phyloP scores from a whole-genome alignment of 2,888 invertebrate species.

The Conistra vaccinii region DNA sequence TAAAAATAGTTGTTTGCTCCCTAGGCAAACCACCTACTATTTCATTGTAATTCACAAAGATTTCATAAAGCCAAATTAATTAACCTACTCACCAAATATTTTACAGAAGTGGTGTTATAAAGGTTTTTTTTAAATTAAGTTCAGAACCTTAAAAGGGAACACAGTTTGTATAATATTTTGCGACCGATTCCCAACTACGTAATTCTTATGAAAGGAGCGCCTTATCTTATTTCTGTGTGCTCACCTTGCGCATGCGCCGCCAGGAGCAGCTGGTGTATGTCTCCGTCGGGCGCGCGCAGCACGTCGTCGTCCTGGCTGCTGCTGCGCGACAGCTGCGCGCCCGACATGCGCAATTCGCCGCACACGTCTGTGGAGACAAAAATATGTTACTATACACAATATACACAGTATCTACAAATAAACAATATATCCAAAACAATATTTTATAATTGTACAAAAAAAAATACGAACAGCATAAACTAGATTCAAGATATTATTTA shows the following conservation, averaged over 20 bases:
- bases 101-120: too few relatives aligned
- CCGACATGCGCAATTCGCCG: slow-evolving; percentile 65
- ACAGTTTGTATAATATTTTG: too few relatives aligned
- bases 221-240: not conserved
- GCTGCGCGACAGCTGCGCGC: slow-evolving; percentile 58
- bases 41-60: too few relatives aligned
- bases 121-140: too few relatives aligned
- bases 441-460: not conserved
- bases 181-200: too few relatives aligned
- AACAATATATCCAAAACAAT: not conserved
- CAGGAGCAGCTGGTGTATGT: slow-evolving; percentile 82
- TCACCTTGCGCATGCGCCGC: slow-evolving; percentile 85
- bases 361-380: slow-evolving; percentile 67
- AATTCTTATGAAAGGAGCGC: too few relatives aligned
- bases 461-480: fast-evolving
- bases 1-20: too few relatives aligned
- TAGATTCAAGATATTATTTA: not conserved
- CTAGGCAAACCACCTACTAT: too few relatives aligned
- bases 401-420: not conserved
- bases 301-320: slow-evolving; percentile 63
- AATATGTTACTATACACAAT: not conserved
- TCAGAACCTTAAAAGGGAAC: too few relatives aligned
- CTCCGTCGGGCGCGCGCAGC: slow-evolving; percentile 33
- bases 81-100: too few relatives aligned
- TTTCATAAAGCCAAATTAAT: too few relatives aligned